Evolutionary conservation across 2,113 vertebrate genomes (phyloP).

Genomic region (Muntiacus reevesi): DNA sequence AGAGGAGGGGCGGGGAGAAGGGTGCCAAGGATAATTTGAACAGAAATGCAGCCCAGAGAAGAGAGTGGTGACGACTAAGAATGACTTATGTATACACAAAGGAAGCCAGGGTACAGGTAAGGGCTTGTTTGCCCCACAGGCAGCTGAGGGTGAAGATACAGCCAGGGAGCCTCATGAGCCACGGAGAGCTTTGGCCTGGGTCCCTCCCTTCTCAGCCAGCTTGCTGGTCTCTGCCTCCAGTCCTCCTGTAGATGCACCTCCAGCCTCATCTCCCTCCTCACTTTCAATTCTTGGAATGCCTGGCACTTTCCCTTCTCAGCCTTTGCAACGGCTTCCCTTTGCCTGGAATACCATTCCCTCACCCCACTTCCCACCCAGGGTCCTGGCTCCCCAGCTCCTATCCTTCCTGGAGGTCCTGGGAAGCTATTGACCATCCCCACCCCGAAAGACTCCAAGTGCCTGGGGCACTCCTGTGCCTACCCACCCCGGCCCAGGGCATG

Average conservation of each 20-base stretch:
- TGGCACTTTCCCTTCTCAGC: neutral
- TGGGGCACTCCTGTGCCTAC: neutral
- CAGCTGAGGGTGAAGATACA: neutral
- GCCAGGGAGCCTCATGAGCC: fast-evolving
- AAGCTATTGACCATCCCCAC: neutral
- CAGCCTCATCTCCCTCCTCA: neutral
- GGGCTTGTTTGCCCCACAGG: neutral
- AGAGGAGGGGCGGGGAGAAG: neutral
- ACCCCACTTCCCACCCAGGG: too few relatives aligned
- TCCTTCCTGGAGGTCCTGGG: neutral
- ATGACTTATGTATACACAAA: neutral
- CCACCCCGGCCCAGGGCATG: neutral
- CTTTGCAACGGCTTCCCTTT: neutral
- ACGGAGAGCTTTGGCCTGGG: neutral
- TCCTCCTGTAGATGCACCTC: neutral
- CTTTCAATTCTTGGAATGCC: neutral
- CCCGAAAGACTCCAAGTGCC: neutral
- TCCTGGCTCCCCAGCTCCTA: neutral
- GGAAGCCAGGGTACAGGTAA: neutral
- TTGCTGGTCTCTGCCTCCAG: neutral
- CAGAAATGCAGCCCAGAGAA: constrained; percentile 37
- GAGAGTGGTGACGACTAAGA: neutral
- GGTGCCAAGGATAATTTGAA: constrained; percentile 33
- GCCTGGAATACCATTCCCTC: neutral
- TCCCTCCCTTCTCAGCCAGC: neutral